These are phyloP conservation scores for Tachysurus fulvidraco DNA, from an alignment of 2,113 vertebrate genomes.

Conservation along the genomic window DNA sequence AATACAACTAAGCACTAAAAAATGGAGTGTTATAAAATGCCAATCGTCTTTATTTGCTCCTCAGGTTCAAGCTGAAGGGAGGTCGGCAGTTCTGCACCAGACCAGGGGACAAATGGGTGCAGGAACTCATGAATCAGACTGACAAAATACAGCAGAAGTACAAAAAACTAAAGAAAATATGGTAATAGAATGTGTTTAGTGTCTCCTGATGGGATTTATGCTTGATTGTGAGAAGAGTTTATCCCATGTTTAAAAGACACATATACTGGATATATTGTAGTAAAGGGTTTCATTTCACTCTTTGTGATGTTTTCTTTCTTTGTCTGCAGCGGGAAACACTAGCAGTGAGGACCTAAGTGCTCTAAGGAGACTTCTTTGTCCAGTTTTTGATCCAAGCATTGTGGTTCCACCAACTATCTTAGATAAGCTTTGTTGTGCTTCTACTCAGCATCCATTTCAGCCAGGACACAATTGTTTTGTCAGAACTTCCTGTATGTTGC, in stretches of 20 bases:
- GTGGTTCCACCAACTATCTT: neutral
- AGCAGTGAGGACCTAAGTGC: neutral
- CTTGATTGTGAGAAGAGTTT: no score
- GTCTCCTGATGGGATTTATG: neutral
- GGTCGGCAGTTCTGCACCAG: slow-evolving; percentile 60
- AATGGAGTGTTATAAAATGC: neutral
- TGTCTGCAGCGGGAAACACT: slow-evolving; percentile 19
- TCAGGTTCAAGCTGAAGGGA: slow-evolving; percentile 65
- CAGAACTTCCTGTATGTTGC: slow-evolving; percentile 29
- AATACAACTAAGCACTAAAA: neutral
- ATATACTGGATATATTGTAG: neutral
- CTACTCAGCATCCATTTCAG: neutral
- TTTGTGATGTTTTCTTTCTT: neutral
- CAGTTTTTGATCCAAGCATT: neutral
- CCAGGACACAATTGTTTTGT: neutral
- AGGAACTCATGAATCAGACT: slow-evolving; percentile 14
- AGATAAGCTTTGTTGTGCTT: slow-evolving; percentile 7
- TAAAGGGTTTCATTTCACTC: neutral
- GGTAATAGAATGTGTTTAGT: neutral
- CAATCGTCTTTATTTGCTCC: neutral
- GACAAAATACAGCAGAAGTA: neutral
- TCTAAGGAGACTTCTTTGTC: neutral
- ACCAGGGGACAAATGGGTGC: slow-evolving; percentile 62
- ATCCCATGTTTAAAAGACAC: neutral
- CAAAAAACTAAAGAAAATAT: neutral